A percentile compares a stretch with the other conserved stretches of the same genome.
Evolutionary conservation across 2,888 invertebrate genomes (phyloP).

Genomic region (Drosophila bunnanda): DNA sequence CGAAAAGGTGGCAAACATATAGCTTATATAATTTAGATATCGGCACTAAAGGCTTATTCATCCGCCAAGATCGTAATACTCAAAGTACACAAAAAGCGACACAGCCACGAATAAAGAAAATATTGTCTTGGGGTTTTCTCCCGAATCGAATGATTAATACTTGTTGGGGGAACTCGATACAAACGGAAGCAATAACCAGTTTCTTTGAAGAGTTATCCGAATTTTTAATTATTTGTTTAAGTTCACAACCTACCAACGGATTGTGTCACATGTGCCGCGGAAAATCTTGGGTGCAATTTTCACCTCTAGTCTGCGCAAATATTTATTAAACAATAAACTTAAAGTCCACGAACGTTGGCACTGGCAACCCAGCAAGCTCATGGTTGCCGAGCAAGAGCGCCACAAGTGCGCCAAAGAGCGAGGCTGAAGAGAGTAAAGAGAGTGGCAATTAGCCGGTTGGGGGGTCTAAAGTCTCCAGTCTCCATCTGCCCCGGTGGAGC

Average conservation of each 20-base stretch:
- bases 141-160: conserved; percentile 63
- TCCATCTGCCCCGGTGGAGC: not conserved
- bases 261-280: conserved; percentile 15
- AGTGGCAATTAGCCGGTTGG: conserved; percentile 32
- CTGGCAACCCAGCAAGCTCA: conserved; percentile 30
- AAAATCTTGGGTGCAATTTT: conserved; percentile 21
- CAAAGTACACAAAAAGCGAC: conserved; percentile 16
- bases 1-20: conserved; percentile 20
- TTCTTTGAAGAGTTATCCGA: conserved; percentile 3
- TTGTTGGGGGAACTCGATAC: conserved; percentile 6
- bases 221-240: not conserved
- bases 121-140: conserved; percentile 35
- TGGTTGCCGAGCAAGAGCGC: conserved; percentile 5
- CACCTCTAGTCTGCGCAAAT: conserved; percentile 26
- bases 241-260: conserved; percentile 27
- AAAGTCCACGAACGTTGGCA: conserved; percentile 33
- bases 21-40: conserved; percentile 37
- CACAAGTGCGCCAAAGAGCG: conserved; percentile 1
- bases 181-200: conserved; percentile 21
- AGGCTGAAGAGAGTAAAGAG: conserved; percentile 48
- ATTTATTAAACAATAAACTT: conserved; percentile 24
- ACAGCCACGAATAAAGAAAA: conserved; percentile 18
- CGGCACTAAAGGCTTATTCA: conserved; percentile 29
- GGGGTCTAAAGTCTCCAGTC: not conserved
- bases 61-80: conserved; percentile 30